phyloP scores from a whole-genome alignment of 1,140 invertebrate species.

The Drosophila sechellia region DNA sequence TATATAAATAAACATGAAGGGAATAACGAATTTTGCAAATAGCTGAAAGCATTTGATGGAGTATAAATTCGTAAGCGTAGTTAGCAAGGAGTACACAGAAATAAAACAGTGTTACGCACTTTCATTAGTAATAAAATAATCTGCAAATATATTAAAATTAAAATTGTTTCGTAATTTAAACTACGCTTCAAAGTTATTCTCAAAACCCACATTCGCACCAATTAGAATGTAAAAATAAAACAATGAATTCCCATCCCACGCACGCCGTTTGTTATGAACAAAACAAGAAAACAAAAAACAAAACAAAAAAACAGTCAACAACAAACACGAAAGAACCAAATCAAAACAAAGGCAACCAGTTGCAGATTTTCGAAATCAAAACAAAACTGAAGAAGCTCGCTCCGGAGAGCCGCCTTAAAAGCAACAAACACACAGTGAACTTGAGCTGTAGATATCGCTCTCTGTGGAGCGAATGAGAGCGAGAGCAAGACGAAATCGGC shows the following conservation, averaged over 20 bases:
- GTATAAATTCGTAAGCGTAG: not conserved
- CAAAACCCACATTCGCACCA: not conserved
- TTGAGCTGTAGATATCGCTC: not conserved
- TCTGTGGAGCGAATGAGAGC: slow-evolving; percentile 10
- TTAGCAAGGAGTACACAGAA: no score
- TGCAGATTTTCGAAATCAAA: slow-evolving; percentile 67
- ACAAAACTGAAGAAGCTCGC: slow-evolving; percentile 61
- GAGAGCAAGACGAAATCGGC: slow-evolving; percentile 38
- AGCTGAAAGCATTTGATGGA: not conserved
- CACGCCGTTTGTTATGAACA: not conserved
- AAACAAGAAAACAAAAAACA: slow-evolving; percentile 10
- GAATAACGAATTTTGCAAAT: not conserved
- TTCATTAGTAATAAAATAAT: not conserved
- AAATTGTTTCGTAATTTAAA: no score
- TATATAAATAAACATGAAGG: slow-evolving; percentile 5
- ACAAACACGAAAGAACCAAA: slow-evolving; percentile 32
- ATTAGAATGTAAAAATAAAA: slow-evolving; percentile 21
- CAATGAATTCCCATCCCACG: slow-evolving; percentile 31
- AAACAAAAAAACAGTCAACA: slow-evolving; percentile 23
- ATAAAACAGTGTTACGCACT: not conserved
- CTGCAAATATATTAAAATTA: no score
- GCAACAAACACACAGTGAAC: slow-evolving; percentile 8
- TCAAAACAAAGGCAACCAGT: slow-evolving; percentile 59
- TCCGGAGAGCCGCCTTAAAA: slow-evolving; percentile 5
- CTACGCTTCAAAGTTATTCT: not conserved